Base-by-base conservation (phyloP, 92 coral and sea anemone genomes). In the Montipora capitata region DNA sequence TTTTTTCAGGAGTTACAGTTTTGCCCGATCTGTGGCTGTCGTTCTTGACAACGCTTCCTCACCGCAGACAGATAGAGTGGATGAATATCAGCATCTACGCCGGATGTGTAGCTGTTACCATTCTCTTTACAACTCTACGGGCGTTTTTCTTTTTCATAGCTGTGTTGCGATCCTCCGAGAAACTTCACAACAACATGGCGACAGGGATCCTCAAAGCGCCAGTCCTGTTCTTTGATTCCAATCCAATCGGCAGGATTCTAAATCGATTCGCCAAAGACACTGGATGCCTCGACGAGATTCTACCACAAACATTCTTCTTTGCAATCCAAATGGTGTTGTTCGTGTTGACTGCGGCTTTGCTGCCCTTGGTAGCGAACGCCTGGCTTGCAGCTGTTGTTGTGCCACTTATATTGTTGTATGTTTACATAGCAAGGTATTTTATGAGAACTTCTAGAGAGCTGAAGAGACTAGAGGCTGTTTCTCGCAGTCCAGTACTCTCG, bases 211-310 rank as follows among this genome's bases (percentile, higher is more conserved):
- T 91, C 18, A 82, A 88, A 74, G 91, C 94, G 35, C 94, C 91
- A 10, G 62, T 86, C 13, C 85, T 85, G 16, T 91, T 91, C 44
- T 91, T 91, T 20, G 94, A 91, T 57, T 80, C 91, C 56, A 91
- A 91, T 59, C 91, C 94, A 44, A 76, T 80, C 9, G 94, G 93
- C 14, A 81, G 93, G 43, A 90, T 90, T 27, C 89, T 90, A 35
- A 90, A 90, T 41, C 93, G 93, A 59, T 85, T 90, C 51, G 85
- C 93, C 18, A 90, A 90, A 74, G 93, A 90, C 86, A 78, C 85
- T 16, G 93, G 93, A 75, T 84, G 87, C 42, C 74, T 90, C 64
- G 93, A 90, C 72, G 93, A 90, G 57, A 80, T 90, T 43, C 57
- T 90, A 16, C 93, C 93, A 4, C 69, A 76, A 57, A 79, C 93